Base-by-base conservation (phyloP, 2,888 invertebrate species). In the Schizotus pectinicornis region DNA sequence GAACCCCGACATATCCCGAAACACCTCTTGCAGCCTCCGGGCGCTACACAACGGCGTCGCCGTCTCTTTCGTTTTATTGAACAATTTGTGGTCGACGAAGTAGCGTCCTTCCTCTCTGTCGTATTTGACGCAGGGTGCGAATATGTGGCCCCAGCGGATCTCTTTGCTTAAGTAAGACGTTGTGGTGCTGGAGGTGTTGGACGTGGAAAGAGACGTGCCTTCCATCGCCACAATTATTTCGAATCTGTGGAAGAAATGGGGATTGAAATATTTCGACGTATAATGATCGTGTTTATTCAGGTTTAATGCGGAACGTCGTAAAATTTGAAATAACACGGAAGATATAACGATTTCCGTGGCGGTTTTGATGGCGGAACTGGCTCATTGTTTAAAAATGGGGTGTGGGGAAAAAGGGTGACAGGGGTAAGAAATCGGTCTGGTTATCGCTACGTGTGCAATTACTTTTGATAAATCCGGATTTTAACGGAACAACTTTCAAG, bases 11-110 rank as follows among this genome's bases (percentile, higher is more conserved):
- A 66, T 33, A 7, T 67, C 69, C 7, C 59, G 13, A 75, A 84
- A 83, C 41, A 90, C 82, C 71, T 89, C 88, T 68, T 89, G 88
- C 51, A 95, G 83, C 73, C 94, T 90, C 67, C 89, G 88, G 6
- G 95, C 92, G 59, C 94, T 94, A 78, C 94, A 95, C 6, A 94
- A 80, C 0, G 95, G 95, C 1, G 94, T 90, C 33, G 85, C 84
- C 0, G 89, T 84, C 67, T 86, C 86, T 64, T 85, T 85, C 0
- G 88, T 87, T 12, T 83, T 82, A 73, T 91, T 84, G 45, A 91
- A 84, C 52, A 85, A 80, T 8, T 85, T 84, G 34, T 84, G 81
- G 67, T 90, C 87, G 1, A 91, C 85, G 1, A 80, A 73, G 73
- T 87, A 89, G 8, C 82, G 79, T 58, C 84, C 83, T 0, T 82